Evolutionary conservation across 2,797 vertebrate species (phyloP).

Genomic region (Nasua narica): DNA sequence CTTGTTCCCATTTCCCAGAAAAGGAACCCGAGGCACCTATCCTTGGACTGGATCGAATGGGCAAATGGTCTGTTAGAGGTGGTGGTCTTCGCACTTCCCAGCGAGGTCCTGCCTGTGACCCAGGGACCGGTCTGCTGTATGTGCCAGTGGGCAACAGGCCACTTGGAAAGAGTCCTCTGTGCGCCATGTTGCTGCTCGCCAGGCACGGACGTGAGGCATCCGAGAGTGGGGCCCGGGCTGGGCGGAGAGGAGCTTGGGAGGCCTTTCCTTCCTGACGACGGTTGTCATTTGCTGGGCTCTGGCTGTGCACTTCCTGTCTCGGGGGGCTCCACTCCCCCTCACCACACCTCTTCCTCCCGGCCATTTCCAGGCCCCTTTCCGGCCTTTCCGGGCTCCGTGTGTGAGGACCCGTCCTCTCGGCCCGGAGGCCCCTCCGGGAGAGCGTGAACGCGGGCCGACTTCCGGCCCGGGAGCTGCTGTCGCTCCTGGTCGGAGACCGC

Average conservation of each 20-base stretch:
- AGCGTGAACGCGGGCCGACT: background rate
- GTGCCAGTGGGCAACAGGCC: background rate
- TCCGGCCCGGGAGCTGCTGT: background rate
- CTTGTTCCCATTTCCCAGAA: background rate
- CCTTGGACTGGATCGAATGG: background rate
- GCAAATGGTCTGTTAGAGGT: background rate
- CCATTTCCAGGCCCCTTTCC: background rate
- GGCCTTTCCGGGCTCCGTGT: background rate
- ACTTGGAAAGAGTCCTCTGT: background rate
- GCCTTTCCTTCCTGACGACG: background rate
- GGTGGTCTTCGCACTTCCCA: background rate
- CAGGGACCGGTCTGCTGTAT: background rate
- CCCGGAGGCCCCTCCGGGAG: background rate
- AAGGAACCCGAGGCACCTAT: background rate
- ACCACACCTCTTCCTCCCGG: background rate
- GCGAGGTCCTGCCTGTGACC: background rate
- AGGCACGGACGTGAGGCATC: fast-evolving
- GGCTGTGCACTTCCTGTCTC: background rate
- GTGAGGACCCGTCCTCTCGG: background rate
- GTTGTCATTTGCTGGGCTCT: background rate
- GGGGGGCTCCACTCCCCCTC: fast-evolving
- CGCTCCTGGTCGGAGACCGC: background rate
- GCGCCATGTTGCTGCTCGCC: background rate
- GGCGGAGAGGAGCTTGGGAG: background rate
- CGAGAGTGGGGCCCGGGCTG: fast-evolving